These are phyloP conservation scores for Odontomyia ornata DNA, from an alignment of 2,888 invertebrate genomes.

Conservation along the genomic window DNA sequence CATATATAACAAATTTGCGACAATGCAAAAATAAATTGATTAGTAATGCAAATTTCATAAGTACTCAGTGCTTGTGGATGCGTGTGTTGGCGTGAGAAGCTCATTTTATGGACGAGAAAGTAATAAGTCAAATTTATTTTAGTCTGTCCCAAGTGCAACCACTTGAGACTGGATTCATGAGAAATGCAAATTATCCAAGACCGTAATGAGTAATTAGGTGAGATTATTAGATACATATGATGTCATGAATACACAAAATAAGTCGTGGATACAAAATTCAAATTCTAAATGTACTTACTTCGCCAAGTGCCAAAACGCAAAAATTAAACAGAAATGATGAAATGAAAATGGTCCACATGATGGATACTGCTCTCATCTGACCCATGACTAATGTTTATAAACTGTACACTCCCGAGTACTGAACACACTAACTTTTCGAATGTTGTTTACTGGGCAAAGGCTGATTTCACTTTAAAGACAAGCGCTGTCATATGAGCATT, in stretches of 20 bases:
- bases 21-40: constrained; percentile 21
- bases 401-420: background rate
- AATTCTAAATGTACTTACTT: background rate
- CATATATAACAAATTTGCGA: background rate
- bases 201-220: constrained; percentile 22
- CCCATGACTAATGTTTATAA: constrained; percentile 15
- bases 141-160: background rate
- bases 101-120: background rate
- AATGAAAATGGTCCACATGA: background rate
- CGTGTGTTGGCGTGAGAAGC: constrained; percentile 4
- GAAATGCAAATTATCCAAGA: background rate
- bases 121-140: background rate
- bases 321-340: background rate
- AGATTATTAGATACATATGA: constrained; percentile 18
- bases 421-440: background rate
- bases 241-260: background rate
- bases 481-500: constrained; percentile 1
- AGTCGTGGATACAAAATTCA: background rate
- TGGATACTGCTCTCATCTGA: background rate
- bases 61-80: background rate
- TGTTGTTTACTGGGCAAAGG: background rate
- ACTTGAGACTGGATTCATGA: constrained; percentile 1
- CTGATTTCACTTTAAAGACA: background rate
- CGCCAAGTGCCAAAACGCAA: background rate
- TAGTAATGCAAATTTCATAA: constrained; percentile 20